These are phyloP conservation scores for Dasysyrphus tricinctus DNA, from an alignment of 2,888 invertebrate genomes.

Conservation along the genomic window DNA sequence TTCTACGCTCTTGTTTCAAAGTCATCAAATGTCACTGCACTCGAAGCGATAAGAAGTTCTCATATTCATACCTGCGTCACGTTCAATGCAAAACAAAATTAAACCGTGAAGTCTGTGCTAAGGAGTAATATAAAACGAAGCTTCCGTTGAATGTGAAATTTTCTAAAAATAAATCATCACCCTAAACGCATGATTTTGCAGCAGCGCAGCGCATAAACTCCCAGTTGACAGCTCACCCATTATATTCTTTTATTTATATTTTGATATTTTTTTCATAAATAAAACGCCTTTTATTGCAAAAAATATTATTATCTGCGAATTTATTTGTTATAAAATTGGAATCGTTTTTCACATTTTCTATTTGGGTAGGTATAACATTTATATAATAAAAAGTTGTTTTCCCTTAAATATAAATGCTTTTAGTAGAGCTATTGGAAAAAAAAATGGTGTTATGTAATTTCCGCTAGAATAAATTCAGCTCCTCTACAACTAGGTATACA, in stretches of 20 bases:
- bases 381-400: slow-evolving; percentile 13
- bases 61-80: not conserved
- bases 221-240: slow-evolving; percentile 35
- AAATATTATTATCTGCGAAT: slow-evolving; percentile 56
- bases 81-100: not conserved
- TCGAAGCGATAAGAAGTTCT: not conserved
- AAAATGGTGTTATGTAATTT: slow-evolving; percentile 2
- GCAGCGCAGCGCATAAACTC: not conserved
- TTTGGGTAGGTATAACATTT: not conserved
- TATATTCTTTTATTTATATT: slow-evolving; percentile 38
- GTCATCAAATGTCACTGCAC: slow-evolving; percentile 31
- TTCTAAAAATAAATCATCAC: slow-evolving; percentile 66
- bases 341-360: slow-evolving; percentile 27
- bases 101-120: slow-evolving; percentile 14
- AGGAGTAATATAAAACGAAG: not conserved
- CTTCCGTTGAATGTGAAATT: slow-evolving; percentile 28
- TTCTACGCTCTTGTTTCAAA: slow-evolving; percentile 29
- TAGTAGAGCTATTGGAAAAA: not conserved
- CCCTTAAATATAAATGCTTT: not conserved
- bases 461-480: slow-evolving; percentile 2
- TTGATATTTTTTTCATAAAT: slow-evolving; percentile 70
- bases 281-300: slow-evolving; percentile 73
- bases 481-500: not conserved
- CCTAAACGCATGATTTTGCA: not conserved
- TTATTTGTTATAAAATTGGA: slow-evolving; percentile 45